phyloP scores from a whole-genome alignment of 2,888 invertebrate species.

The Pristionchus arcanus region DNA sequence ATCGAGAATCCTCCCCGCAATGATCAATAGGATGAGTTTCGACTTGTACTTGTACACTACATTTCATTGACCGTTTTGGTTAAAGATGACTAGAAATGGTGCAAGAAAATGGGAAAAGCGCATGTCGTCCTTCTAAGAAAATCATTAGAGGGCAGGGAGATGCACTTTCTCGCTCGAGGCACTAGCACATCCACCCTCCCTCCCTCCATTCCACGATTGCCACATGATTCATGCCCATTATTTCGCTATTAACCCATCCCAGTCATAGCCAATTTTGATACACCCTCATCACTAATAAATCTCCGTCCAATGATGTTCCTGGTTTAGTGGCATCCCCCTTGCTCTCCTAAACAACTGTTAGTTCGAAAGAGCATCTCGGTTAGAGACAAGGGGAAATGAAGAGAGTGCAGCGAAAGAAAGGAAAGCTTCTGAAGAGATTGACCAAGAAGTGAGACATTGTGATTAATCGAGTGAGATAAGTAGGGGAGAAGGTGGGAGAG shows the following conservation, averaged over 20 bases:
- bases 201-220: not conserved
- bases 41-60: not conserved
- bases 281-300: not conserved
- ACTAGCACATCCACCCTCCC: not conserved
- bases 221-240: not conserved
- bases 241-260: not conserved
- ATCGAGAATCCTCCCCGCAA: not conserved
- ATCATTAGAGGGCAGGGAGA: not conserved
- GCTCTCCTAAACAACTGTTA: conserved; percentile 11
- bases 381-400: not conserved
- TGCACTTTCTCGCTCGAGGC: not conserved
- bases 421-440: not conserved
- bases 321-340: not conserved
- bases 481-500: not conserved
- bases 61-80: not conserved
- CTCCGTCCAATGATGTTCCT: not conserved
- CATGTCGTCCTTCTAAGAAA: not conserved
- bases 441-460: conserved; percentile 26
- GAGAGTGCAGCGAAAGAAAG: conserved; percentile 20
- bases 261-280: not conserved
- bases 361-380: not conserved
- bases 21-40: not conserved
- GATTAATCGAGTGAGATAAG: conserved; percentile 1
- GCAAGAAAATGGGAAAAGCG: conserved; percentile 9
- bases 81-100: not conserved